A percentile compares a stretch with the other conserved stretches of the same genome.
Evolutionary conservation across 37 sponge, comb jelly and placozoan species (phyloP).

Genomic region (Oscarella lobularis): DNA sequence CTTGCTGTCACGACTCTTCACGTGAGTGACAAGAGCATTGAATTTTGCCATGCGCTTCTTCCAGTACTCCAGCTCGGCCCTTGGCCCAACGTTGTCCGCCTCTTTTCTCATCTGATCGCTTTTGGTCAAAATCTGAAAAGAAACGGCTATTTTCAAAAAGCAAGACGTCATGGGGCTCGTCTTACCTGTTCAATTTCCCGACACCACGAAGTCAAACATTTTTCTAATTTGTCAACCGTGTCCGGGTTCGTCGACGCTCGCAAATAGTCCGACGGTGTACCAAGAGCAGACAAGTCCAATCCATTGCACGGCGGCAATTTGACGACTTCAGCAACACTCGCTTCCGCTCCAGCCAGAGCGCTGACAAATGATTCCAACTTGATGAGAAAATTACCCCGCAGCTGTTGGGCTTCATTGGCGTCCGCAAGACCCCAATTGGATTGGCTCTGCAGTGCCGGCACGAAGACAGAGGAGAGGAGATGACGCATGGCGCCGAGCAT

Average conservation of each 20-base stretch:
- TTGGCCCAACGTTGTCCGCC: slow-evolving; percentile 80
- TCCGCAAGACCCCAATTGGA: slow-evolving; percentile 21
- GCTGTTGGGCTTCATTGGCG: slow-evolving; percentile 23
- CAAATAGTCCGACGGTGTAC: slow-evolving; percentile 37
- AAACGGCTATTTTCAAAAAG: not conserved
- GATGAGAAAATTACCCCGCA: slow-evolving; percentile 26
- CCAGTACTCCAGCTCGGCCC: slow-evolving; percentile 94
- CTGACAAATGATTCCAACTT: slow-evolving; percentile 27
- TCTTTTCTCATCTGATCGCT: slow-evolving; percentile 88
- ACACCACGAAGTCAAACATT: slow-evolving; percentile 62
- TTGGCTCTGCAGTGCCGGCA: slow-evolving; percentile 55
- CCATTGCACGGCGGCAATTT: slow-evolving; percentile 26
- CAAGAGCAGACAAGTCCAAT: slow-evolving; percentile 32
- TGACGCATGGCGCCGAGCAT: slow-evolving; percentile 51
- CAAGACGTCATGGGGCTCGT: not conserved
- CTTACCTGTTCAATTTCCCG: slow-evolving; percentile 75
- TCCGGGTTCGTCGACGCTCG: slow-evolving; percentile 40
- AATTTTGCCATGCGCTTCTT: slow-evolving; percentile 82
- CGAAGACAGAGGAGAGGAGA: slow-evolving; percentile 38
- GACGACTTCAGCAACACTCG: slow-evolving; percentile 52
- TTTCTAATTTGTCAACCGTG: slow-evolving; percentile 49
- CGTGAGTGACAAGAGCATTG: slow-evolving; percentile 79
- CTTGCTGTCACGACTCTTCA: slow-evolving; percentile 57
- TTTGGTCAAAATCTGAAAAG: slow-evolving; percentile 63
- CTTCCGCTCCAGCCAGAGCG: slow-evolving; percentile 57